Conservation (phyloP, 2,113 vertebrate species). For the Chlamydotis undulata region DNA sequence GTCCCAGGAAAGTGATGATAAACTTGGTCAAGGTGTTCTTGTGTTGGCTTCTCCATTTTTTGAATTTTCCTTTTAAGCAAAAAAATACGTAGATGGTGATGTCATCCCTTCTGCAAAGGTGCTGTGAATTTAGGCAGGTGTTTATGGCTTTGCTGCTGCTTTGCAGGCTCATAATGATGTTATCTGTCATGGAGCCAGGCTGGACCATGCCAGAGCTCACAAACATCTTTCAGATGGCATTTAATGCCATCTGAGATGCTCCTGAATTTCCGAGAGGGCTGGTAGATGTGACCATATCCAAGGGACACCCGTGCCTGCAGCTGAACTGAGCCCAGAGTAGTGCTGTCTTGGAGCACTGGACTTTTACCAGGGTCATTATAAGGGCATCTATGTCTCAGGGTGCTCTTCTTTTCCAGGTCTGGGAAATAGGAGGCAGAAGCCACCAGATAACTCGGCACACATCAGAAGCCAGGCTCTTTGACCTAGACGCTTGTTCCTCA, state of each 20-base stretch:
- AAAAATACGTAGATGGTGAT: not conserved
- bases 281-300: not conserved
- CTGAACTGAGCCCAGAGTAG: not conserved
- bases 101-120: not conserved
- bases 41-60: not conserved
- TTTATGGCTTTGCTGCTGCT: not conserved
- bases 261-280: not conserved
- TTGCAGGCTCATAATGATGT: not conserved
- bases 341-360: not conserved
- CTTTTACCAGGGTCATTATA: not conserved
- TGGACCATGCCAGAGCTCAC: accelerated
- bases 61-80: not conserved
- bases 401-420: not conserved
- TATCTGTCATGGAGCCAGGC: not conserved
- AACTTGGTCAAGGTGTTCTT: not conserved
- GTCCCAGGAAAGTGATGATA: constrained; percentile 2
- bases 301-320: not conserved
- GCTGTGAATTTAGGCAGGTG: not conserved
- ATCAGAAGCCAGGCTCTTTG: not conserved
- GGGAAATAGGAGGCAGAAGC: not conserved
- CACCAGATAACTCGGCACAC: not conserved
- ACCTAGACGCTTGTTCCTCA: not conserved
- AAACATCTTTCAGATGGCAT: not conserved
- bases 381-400: accelerated
- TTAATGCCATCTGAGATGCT: not conserved